These are phyloP conservation scores for Mythimna vitellina DNA, from an alignment of 2,888 invertebrate species.

Conservation along the genomic window DNA sequence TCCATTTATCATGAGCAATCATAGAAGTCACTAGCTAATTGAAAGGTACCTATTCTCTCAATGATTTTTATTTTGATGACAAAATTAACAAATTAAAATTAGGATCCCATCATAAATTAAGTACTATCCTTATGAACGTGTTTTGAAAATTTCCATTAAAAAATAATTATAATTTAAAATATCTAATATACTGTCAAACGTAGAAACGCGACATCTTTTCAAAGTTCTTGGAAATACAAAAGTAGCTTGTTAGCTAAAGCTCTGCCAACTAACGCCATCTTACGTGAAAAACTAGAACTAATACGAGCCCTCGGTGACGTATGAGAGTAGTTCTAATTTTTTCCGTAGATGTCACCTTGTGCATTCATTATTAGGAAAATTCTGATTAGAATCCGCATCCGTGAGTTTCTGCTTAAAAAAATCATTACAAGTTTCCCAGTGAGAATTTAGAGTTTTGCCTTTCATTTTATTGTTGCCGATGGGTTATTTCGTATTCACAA, in stretches of 20 bases:
- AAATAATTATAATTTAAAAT: neutral
- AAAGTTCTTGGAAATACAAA: conserved; percentile 20
- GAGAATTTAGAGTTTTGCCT: conserved; percentile 24
- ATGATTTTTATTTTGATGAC: neutral
- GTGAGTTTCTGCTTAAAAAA: conserved; percentile 40
- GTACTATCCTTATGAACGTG: neutral
- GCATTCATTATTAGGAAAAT: conserved; percentile 50
- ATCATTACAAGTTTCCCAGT: conserved; percentile 29
- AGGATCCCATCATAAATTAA: neutral
- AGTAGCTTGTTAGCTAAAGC: conserved; percentile 12
- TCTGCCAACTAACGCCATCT: conserved; percentile 55
- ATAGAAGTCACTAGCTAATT: too few relatives aligned
- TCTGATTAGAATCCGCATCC: conserved; percentile 46
- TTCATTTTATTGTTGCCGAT: conserved; percentile 26
- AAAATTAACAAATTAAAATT: neutral
- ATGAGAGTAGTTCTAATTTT: conserved; percentile 42
- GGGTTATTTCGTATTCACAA: conserved; percentile 19
- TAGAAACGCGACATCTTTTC: conserved; percentile 56
- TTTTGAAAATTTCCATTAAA: neutral
- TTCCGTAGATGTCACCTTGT: conserved; percentile 59
- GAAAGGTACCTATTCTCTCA: neutral
- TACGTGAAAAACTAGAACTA: conserved; percentile 25
- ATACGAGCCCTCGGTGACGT: neutral
- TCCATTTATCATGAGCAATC: too few relatives aligned
- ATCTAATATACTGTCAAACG: neutral